phyloP scores from a whole-genome alignment of 2,888 invertebrate species.

The Idaea dimidiata region DNA sequence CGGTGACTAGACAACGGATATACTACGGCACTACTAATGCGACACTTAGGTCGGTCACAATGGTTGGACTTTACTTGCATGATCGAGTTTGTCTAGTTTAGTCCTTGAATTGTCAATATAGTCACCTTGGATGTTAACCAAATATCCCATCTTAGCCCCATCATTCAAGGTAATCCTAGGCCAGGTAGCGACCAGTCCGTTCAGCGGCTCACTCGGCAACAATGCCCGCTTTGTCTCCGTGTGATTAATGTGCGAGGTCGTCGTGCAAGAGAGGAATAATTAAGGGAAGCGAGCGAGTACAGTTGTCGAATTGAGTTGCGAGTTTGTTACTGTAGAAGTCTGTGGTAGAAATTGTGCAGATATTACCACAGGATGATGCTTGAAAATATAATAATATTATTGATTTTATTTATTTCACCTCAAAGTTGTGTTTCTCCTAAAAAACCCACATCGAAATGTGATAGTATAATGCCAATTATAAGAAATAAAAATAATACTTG shows the following conservation, averaged over 20 bases:
- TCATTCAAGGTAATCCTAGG: neutral
- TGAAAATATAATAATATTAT: neutral
- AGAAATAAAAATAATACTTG: too few species aligned
- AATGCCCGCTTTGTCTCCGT: neutral
- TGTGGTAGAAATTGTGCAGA: too few species aligned
- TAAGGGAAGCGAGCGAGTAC: neutral
- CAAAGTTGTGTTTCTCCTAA: too few species aligned
- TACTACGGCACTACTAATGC: too few species aligned
- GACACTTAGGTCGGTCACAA: too few species aligned
- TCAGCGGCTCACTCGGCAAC: neutral
- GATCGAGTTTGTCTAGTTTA: too few species aligned
- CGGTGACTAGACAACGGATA: too few species aligned
- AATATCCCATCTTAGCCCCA: neutral
- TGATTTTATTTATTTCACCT: too few species aligned
- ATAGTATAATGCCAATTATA: too few species aligned
- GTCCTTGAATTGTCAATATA: neutral
- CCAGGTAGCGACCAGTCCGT: neutral
- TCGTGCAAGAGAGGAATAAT: neutral
- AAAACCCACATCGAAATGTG: too few species aligned
- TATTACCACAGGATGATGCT: neutral
- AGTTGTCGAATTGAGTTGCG: neutral
- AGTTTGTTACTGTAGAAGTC: neutral
- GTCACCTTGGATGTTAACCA: neutral
- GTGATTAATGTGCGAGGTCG: neutral
- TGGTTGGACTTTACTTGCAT: too few species aligned